Evolutionary conservation across 2,113 vertebrate species (phyloP), one percentile per base, ranked within the genome.

Genomic region (Tenebrosternarchus preto): DNA sequence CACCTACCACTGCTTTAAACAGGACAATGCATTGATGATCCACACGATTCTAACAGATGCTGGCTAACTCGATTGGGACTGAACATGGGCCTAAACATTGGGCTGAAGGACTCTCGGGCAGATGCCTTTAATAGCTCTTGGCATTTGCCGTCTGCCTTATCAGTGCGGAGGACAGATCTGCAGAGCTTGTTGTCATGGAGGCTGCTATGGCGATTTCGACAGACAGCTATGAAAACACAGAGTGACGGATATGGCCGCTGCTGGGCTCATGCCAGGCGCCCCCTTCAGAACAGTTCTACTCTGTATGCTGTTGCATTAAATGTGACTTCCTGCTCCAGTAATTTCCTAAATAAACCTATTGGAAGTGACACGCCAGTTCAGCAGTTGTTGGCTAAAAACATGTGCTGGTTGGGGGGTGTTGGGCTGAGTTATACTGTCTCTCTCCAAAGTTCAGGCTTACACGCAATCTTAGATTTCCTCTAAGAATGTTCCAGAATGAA

Each of bases 171-270:
- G 53, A 25, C 73, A 57, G 74, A 77, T 66, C 53, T 36, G 50
- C 69, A 56, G 43, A 74, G 76, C 77, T 77, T 76, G 82, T 84
- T 84, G 77, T 80, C 63, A 78, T 76, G 61, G 76, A 60, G 70
- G 73, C 59, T 57, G 56, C 75, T 55, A 60, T 70, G 33, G 68
- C 80, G 82, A 56, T 81, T 81, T 55, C 67, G 80, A 31, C 79
- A 83, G 80, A 80, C 79, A 9, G 72, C 53, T 82, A 69, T 83
- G 81, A 84, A 87, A 82, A 83, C 81, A 82, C 0, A 27, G 57
- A 9, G 63, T 53, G 67, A 77, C 61, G 76, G 73, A 72, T 53
- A 43, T 24, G 50, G 36, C 59, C 11, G 11, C 70, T 75, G 56
- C 69, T 83, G 84, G 71, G 66, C 8, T 69, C 9, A 9, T 61